Evolutionary conservation across 1,140 invertebrate genomes (phyloP), one percentile per base, ranked within the genome.

Genomic region (Physella acuta): DNA sequence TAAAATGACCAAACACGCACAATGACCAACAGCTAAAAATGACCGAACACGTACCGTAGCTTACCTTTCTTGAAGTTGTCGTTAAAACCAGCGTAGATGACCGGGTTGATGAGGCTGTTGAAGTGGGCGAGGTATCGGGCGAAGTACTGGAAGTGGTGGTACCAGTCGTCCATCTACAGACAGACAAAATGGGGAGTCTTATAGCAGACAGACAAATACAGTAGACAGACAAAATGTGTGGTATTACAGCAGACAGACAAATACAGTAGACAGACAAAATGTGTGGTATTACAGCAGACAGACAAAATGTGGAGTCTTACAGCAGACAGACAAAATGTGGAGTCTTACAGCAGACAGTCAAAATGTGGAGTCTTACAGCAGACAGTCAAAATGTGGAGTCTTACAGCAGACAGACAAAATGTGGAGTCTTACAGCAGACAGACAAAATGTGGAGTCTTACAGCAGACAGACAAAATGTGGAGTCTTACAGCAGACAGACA

Each of bases 11-110:
- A n/a, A n/a, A n/a, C n/a, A n/a, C n/a, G n/a, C n/a, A n/a, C n/a
- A n/a, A n/a, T n/a, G n/a, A n/a, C n/a, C n/a, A n/a, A 44, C 20
- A 20, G 39, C 20, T 44, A 11, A 44, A 44, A 44, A 44, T 11
- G 20, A 44, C 8, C 8, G 39, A 20, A 44, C 8, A 44, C 39
- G 20, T 44, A 44, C 39, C 39, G 39, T 44, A 8, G 5, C 74
- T 72, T 73, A 82, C 82, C 82, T 80, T 78, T 81, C 73, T 78
- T 76, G 70, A 82, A 84, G 68, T 84, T 85, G 55, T 83, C 81
- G 70, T 87, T 87, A 70, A 88, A 86, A n/a, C 86, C 86, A 34
- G 87, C 85, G 76, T 88, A 88, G 61, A 88, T 85, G 39, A 88
- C 70, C 0, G 87, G 87, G 75, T 88, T 88, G 44, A 87, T 73